Evolutionary conservation across 2,888 invertebrate genomes (phyloP).

Genomic region (Archips xylosteana): DNA sequence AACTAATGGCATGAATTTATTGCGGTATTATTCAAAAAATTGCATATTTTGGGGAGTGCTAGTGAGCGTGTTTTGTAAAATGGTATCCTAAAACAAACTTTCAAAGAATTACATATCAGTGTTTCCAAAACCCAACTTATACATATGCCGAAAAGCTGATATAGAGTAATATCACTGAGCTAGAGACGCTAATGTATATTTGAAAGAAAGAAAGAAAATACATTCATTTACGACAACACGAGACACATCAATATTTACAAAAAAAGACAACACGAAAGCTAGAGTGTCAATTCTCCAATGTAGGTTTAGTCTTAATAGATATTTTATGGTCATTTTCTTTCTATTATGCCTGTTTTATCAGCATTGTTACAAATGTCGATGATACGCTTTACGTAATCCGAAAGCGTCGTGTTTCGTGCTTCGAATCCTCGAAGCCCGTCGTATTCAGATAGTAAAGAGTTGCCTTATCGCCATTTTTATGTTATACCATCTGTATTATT

Average conservation of each 20-base stretch:
- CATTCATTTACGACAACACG: no score
- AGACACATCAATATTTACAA: no score
- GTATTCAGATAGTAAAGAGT: constrained; percentile 51
- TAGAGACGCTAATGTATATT: neutral
- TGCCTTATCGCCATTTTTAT: constrained; percentile 58
- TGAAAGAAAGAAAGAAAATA: neutral
- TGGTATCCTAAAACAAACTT: neutral
- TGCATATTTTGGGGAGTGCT: neutral
- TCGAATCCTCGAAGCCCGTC: constrained; percentile 52
- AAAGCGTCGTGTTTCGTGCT: constrained; percentile 65
- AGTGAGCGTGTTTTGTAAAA: neutral
- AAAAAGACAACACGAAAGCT: no score
- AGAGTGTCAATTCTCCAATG: no score
- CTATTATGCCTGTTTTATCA: constrained; percentile 24
- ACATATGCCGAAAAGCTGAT: no score
- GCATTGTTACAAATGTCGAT: constrained; percentile 51
- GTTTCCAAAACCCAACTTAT: neutral
- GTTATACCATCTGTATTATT: constrained; percentile 58
- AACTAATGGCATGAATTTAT: neutral
- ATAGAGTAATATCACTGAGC: no score
- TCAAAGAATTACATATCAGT: neutral
- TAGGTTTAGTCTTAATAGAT: neutral
- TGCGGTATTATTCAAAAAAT: neutral
- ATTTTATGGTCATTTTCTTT: constrained; percentile 20
- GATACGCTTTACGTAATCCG: constrained; percentile 63